Conservation (phyloP, 2,888 invertebrate genomes). For the Melipona bicolor region DNA sequence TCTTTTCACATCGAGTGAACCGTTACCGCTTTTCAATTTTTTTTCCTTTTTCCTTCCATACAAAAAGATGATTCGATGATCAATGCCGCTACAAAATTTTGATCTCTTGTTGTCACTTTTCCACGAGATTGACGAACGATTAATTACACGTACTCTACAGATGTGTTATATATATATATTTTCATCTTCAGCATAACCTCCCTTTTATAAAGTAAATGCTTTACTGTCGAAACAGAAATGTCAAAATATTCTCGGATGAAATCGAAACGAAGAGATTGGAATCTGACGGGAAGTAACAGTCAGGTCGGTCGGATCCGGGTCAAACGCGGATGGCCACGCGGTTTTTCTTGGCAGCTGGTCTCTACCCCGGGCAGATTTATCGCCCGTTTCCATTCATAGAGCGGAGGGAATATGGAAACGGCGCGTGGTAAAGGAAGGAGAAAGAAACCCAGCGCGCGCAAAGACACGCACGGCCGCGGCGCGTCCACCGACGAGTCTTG, state of each 20-base stretch:
- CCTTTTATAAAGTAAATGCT: constrained; percentile 64
- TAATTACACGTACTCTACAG: constrained; percentile 61
- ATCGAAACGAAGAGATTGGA: neutral
- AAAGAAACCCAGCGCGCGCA: neutral
- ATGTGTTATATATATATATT: constrained; percentile 29
- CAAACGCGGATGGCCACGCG: constrained; percentile 31
- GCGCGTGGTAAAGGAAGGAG: neutral
- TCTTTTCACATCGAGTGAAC: constrained; percentile 75
- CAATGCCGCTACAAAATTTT: constrained; percentile 50
- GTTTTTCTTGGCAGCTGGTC: constrained; percentile 36
- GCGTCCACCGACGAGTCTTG: constrained; percentile 39
- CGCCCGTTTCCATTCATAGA: constrained; percentile 30
- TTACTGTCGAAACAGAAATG: no score
- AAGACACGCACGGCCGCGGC: neutral
- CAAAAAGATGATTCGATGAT: constrained; percentile 71
- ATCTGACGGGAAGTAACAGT: neutral
- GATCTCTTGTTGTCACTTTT: constrained; percentile 21
- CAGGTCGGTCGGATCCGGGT: constrained; percentile 27
- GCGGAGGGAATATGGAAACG: constrained; percentile 16
- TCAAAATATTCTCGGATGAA: neutral
- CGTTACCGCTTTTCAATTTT: constrained; percentile 69
- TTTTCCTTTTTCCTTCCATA: constrained; percentile 49
- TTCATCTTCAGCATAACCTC: constrained; percentile 61
- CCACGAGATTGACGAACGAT: constrained; percentile 36
- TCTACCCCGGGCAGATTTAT: constrained; percentile 42